These are phyloP conservation scores for Anoura caudifer DNA, from an alignment of 2,113 vertebrate genomes.

Conservation along the genomic window DNA sequence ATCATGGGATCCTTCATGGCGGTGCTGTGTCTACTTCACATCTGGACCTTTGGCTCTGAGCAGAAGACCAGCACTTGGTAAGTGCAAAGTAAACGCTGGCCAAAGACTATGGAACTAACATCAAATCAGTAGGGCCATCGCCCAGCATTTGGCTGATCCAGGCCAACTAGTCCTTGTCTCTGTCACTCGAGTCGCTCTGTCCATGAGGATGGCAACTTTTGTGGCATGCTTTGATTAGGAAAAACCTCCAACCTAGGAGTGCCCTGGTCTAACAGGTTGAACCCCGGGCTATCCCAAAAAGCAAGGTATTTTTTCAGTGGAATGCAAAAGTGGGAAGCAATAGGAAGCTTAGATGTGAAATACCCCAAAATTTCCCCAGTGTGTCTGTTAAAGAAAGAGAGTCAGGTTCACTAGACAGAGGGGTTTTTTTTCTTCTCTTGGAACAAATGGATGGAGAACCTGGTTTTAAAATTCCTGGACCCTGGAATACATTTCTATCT, in stretches of 20 bases:
- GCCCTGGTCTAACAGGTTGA: background rate
- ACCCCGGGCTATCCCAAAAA: slow-evolving; percentile 47
- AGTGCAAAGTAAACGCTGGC: background rate
- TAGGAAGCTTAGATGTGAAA: slow-evolving; percentile 52
- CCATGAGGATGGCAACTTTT: background rate
- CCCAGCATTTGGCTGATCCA: background rate
- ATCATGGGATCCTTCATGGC: background rate
- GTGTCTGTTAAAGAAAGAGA: slow-evolving; percentile 59
- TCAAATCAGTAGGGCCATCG: background rate
- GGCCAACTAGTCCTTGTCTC: background rate
- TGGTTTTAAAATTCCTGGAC: slow-evolving; percentile 77
- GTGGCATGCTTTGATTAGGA: slow-evolving; percentile 33
- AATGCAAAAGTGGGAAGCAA: slow-evolving; percentile 29
- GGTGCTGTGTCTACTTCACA: background rate
- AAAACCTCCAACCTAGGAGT: slow-evolving; percentile 5
- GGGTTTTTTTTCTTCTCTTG: background rate
- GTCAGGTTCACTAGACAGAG: slow-evolving; percentile 35
- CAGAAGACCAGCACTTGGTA: background rate
- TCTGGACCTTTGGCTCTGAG: background rate
- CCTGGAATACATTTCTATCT: slow-evolving; percentile 78
- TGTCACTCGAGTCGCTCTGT: background rate
- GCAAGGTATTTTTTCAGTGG: slow-evolving; percentile 50
- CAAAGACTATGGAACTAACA: background rate
- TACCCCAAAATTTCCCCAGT: slow-evolving; percentile 32
- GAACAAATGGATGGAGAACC: slow-evolving; percentile 66